Conservation (phyloP, 2,888 invertebrate genomes). For the Belgica antarctica region DNA sequence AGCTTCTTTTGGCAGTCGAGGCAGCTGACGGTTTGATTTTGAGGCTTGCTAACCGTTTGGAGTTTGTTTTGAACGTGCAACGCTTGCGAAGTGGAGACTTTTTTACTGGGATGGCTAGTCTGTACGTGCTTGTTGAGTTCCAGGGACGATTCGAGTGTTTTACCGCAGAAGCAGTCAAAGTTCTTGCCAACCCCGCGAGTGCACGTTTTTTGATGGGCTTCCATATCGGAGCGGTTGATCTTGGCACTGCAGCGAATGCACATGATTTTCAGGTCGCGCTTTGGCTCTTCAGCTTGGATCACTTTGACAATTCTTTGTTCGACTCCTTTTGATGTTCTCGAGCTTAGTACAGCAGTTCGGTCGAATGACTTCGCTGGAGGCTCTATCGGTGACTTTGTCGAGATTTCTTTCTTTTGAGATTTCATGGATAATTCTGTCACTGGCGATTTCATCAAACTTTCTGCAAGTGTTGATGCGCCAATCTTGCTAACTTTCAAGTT, state of each 20-base stretch:
- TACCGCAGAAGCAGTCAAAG: constrained; percentile 34
- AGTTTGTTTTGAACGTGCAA: constrained; percentile 14
- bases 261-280: constrained; percentile 27
- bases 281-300: not conserved
- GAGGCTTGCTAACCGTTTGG: no score
- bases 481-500: constrained; percentile 29
- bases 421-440: not conserved
- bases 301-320: no score
- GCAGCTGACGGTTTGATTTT: no score
- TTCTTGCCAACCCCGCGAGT: not conserved
- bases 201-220: constrained; percentile 12
- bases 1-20: no score
- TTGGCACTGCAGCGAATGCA: constrained; percentile 33
- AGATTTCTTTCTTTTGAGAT: not conserved
- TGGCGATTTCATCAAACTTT: not conserved
- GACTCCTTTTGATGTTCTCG: no score
- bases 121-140: constrained; percentile 2
- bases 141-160: not conserved
- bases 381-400: not conserved
- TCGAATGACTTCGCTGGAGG: no score
- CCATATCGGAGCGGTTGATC: not conserved
- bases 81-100: not conserved
- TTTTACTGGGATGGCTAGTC: constrained; percentile 11
- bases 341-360: no score
- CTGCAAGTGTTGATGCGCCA: not conserved